These are phyloP conservation scores for Camelus bactrianus DNA, from an alignment of 2,113 vertebrate species.

Conservation along the genomic window DNA sequence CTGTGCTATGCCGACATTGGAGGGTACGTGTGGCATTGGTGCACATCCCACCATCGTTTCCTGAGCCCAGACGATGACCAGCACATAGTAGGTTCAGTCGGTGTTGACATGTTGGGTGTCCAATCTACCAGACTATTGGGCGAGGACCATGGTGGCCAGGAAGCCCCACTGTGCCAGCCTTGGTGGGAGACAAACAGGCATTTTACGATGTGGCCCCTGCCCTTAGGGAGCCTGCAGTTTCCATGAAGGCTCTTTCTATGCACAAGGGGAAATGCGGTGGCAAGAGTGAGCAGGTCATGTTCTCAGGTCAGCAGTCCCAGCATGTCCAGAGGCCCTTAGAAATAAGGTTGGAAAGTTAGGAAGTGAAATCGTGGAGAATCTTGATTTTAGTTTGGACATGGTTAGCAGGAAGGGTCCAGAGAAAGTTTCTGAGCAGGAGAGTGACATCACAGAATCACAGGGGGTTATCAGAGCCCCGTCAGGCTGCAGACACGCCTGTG, in stretches of 20 bases:
- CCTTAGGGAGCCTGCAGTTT: neutral
- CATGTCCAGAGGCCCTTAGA: neutral
- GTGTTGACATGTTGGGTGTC: neutral
- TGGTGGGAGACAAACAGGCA: neutral
- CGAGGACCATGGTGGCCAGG: neutral
- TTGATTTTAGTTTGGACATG: neutral
- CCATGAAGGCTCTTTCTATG: neutral
- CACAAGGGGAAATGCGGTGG: neutral
- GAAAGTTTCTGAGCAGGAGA: neutral
- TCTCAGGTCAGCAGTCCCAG: neutral
- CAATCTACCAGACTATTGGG: neutral
- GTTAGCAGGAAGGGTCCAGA: neutral
- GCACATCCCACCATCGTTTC: neutral
- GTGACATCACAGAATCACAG: neutral
- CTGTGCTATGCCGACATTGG: neutral
- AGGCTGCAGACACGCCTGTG: neutral
- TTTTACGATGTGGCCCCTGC: no score
- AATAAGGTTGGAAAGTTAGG: neutral
- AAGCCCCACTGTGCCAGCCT: neutral
- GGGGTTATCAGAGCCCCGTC: neutral
- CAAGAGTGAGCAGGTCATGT: neutral
- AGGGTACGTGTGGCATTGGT: fast-evolving
- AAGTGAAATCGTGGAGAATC: neutral
- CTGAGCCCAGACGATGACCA: neutral
- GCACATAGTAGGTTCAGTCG: neutral